Percentiles rank a stretch among this genome's conserved stretches.
Conservation (phyloP, 1,140 invertebrate genomes). For the Cydia strobilella region DNA sequence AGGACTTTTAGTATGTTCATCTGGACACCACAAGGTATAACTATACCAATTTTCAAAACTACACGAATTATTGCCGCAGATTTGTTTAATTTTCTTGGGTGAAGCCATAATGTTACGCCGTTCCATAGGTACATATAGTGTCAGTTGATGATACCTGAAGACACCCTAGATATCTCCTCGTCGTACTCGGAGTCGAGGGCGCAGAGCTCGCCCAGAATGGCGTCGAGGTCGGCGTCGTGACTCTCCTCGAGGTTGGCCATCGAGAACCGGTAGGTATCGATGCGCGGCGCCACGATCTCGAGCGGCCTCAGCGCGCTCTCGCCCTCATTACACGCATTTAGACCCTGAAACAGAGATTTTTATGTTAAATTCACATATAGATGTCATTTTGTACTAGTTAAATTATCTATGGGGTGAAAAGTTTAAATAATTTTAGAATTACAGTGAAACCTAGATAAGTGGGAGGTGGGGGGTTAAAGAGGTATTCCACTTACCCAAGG, state of each 20-base stretch:
- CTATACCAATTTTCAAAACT: too few relatives aligned
- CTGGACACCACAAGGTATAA: too few relatives aligned
- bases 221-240: conserved; percentile 97
- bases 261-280: conserved; percentile 93
- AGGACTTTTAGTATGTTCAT: too few relatives aligned
- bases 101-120: background rate
- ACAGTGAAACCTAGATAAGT: too few relatives aligned
- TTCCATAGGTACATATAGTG: background rate
- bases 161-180: conserved; percentile 80
- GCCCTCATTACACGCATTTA: conserved; percentile 57
- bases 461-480: too few relatives aligned
- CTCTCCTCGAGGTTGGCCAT: conserved; percentile 97
- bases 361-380: background rate
- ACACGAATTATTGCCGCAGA: too few relatives aligned
- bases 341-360: conserved; percentile 56
- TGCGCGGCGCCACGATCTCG: conserved; percentile 81
- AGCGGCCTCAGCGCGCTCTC: conserved; percentile 58
- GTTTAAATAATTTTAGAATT: too few relatives aligned
- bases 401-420: too few relatives aligned
- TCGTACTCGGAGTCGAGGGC: conserved; percentile 92
- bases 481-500: too few relatives aligned
- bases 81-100: too few relatives aligned
- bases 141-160: conserved; percentile 48
- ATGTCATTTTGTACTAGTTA: too few relatives aligned
- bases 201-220: conserved; percentile 96